Evolutionary conservation across 1,140 invertebrate genomes (phyloP).

Genomic region (Pachypsylla venusta): DNA sequence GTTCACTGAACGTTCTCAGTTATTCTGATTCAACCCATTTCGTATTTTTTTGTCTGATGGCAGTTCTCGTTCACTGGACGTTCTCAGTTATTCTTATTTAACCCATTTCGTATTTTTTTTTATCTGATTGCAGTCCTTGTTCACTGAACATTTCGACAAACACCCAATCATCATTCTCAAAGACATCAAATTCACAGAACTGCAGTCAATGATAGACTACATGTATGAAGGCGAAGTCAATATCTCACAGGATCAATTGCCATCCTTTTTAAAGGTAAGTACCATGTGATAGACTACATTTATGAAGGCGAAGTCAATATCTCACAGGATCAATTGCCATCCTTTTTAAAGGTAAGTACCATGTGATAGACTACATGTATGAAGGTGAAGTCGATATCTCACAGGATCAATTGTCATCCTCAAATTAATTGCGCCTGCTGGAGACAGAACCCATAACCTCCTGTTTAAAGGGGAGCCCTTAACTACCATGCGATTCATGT

Average conservation of each 20-base stretch:
- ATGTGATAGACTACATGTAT: conserved; percentile 93
- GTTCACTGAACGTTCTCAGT: conserved; percentile 65
- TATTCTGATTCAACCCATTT: too few relatives aligned
- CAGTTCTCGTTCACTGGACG: conserved; percentile 67
- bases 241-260: conserved; percentile 78
- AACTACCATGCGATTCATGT: too few relatives aligned
- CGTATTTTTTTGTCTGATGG: conserved; percentile 27
- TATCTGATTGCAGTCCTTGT: conserved; percentile 48
- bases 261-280: conserved; percentile 55
- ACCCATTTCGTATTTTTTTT: neutral
- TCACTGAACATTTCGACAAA: conserved; percentile 73
- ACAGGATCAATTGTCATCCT: conserved; percentile 82
- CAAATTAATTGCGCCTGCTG: too few relatives aligned
- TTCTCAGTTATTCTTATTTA: too few relatives aligned
- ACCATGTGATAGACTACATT: conserved; percentile 93
- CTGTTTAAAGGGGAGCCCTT: too few relatives aligned
- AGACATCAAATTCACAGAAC: conserved; percentile 77
- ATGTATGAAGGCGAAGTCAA: conserved; percentile 90
- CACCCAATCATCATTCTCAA: conserved; percentile 81
- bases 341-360: conserved; percentile 73
- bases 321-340: conserved; percentile 75
- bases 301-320: conserved; percentile 88
- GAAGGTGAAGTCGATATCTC: conserved; percentile 84
- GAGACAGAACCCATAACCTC: too few relatives aligned
- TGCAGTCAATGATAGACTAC: conserved; percentile 82